Evolutionary conservation across 2,888 invertebrate species (phyloP), one percentile per base, ranked within the genome.

Genomic region (Dioctria rufipes): DNA sequence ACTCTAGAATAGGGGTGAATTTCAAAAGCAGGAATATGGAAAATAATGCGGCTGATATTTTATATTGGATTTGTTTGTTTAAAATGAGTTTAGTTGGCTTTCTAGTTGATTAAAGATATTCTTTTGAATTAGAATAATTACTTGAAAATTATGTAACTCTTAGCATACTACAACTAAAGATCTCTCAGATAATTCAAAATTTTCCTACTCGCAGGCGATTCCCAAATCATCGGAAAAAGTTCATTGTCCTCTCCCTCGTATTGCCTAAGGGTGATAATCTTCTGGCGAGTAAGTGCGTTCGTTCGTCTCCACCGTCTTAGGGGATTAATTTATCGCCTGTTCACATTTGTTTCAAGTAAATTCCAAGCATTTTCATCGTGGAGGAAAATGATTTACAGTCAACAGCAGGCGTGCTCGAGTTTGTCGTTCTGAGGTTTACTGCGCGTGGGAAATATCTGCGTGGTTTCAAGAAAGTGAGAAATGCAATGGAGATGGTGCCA

Each of bases 281-380:
- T 11, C 37, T 37, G 40, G 5, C 63, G 39, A 6, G 63, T 37
- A 11, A 6, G 39, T 9, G 5, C 13, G 3, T 11, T 39, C 8
- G 37, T 39, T 9, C 63, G 39, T 63, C 40, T n/a, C 77, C 63
- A 8, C 46, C 61, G 51, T 37, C 58, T 46, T 67, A 43, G 46
- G 54, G 54, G 67, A 67, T 67, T 69, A 79, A 79, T 79, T 79
- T 79, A 79, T 79, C 58, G 67, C 46, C 60, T 79, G 60, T 69
- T 79, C 69, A 67, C 69, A 79, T 79, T 79, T 79, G 79, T 79
- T 79, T 79, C 60, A 58, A 67, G 67, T 69, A 58, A 67, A 79
- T 79, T 79, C 79, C 61, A 37, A n/a, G 39, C 67, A 79, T 79
- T 69, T 66, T 79, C 54, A 42, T 58, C 54, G 2, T 51, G 3